Evolutionary conservation across 1,140 invertebrate genomes (phyloP), one percentile per base, ranked within the genome.

Genomic region (Halictus rubicundus): DNA sequence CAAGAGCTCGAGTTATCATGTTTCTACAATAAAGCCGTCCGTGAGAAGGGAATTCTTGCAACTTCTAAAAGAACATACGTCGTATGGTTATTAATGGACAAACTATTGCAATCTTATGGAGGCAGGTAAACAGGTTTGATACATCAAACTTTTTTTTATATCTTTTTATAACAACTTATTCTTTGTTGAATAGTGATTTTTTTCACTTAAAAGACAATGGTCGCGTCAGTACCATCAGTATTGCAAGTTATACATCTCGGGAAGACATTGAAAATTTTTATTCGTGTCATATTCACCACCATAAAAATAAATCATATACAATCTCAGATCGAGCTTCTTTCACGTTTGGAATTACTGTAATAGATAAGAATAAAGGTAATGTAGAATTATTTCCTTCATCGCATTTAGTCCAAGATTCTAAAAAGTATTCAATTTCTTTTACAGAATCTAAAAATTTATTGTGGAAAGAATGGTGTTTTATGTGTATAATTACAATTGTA

Each of bases 1-100:
- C 76, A 78, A 60, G 75, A 71, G n/a, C 57, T 81, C 21, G 79
- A 76, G n/a, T 39, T 81, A 57, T 81, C 80, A 7, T 81, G 80
- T 54, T 60, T 81, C 19, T 81, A 81, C 16, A 27, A 81, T 71
- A 61, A 21, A 71, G 57, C 27, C 52, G 49, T 49, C 32, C 23
- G 46, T 65, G 52, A 71, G 49, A 78, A 71, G 60, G 8, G 21
- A 64, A 16, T 37, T 23, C 21, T 64, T 12, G 8, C 4, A 42
- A 21, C 19, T 46, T 69, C 60, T 16, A 78, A 52, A 32, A 59
- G 8, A 32, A 63, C 37, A 23, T 49, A 68, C 16, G 60, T n/a
- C 61, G 8, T 42, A 12, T 80, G 72, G 78, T 68, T 80, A 27
- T 19, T 80, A 60, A 42, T 80, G 65, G 72, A 76, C 42, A 61